Evolutionary conservation across 2,797 vertebrate species (phyloP).

Genomic region (Tadarida brasiliensis): DNA sequence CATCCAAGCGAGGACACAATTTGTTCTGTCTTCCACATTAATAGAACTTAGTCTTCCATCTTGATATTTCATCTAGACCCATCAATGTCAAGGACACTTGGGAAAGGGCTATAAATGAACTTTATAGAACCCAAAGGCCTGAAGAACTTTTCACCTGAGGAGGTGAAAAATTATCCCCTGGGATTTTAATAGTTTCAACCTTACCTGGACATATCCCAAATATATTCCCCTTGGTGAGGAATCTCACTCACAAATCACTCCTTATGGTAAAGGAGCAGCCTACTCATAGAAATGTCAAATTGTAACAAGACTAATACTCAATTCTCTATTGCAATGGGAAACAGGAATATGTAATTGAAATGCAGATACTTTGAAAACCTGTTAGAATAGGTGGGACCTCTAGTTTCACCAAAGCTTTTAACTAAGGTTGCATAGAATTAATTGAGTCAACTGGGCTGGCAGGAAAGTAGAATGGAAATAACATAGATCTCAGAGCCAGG

Average conservation of each 20-base stretch:
- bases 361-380: conserved; percentile 29
- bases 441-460: background rate
- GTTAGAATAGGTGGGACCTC: conserved; percentile 4
- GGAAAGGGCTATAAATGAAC: conserved; percentile 61
- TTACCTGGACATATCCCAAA: background rate
- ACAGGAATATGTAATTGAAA: conserved; percentile 38
- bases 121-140: conserved; percentile 35
- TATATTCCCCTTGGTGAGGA: background rate
- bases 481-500: background rate
- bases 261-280: background rate
- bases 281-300: conserved; percentile 34
- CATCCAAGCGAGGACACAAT: background rate
- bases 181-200: background rate
- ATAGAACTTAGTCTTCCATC: conserved; percentile 12
- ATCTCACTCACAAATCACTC: conserved; percentile 28
- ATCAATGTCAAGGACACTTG: conserved; percentile 3
- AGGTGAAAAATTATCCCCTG: conserved; percentile 35
- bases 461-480: background rate
- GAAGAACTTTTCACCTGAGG: background rate
- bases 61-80: conserved; percentile 21
- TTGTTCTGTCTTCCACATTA: conserved; percentile 8
- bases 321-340: background rate
- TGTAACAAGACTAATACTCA: conserved; percentile 26
- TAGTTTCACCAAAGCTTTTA: conserved; percentile 26
- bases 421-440: background rate